phyloP scores from a whole-genome alignment of 1,140 invertebrate species.

The Papilio machaon region DNA sequence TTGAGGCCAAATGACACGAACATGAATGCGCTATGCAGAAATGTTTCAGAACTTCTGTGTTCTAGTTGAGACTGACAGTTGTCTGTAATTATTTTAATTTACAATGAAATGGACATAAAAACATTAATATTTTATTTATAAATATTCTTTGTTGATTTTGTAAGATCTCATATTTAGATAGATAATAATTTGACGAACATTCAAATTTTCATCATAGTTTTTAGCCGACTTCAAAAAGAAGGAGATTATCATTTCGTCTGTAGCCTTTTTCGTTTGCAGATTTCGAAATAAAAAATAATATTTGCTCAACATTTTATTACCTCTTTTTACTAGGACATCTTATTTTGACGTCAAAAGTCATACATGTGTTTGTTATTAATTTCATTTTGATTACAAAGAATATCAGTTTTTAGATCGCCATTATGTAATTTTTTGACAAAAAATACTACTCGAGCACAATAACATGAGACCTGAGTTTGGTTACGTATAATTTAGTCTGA shows the following conservation, averaged over 20 bases:
- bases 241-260: too few relatives aligned
- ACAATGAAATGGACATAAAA: not conserved
- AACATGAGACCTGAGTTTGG: not conserved
- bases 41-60: not conserved
- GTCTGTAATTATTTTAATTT: not conserved
- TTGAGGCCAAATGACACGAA: not conserved
- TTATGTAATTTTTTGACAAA: too few relatives aligned
- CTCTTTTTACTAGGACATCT: not conserved
- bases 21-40: not conserved
- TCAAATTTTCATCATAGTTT: not conserved
- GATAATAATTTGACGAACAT: not conserved
- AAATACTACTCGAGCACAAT: slow-evolving; percentile 3
- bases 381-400: too few relatives aligned
- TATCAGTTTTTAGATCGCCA: too few relatives aligned
- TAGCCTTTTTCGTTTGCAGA: not conserved
- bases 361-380: not conserved
- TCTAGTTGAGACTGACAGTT: not conserved
- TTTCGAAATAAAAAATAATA: not conserved
- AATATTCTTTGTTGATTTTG: not conserved
- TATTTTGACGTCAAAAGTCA: too few relatives aligned
- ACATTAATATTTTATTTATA: not conserved
- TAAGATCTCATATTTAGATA: not conserved
- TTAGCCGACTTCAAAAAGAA: too few relatives aligned
- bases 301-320: not conserved
- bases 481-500: not conserved